These are phyloP conservation scores for Pediacus dermestoides DNA, from an alignment of 2,888 invertebrate species.

Conservation along the genomic window DNA sequence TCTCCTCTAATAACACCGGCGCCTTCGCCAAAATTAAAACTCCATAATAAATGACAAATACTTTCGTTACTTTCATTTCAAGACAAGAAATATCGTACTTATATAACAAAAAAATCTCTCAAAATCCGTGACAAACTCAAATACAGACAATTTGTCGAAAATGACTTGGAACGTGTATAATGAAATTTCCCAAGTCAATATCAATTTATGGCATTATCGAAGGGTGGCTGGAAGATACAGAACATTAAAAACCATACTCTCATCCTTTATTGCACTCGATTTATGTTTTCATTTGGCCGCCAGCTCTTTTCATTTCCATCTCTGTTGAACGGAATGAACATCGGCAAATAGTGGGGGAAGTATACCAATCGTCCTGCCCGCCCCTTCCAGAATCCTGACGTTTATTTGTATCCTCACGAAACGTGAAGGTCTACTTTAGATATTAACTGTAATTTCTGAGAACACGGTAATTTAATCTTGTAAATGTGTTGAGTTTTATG, in stretches of 20 bases:
- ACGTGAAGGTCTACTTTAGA: constrained; percentile 17
- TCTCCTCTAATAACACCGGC: too few species aligned
- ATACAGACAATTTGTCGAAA: too few species aligned
- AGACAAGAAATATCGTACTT: too few species aligned
- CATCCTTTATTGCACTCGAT: constrained; percentile 9
- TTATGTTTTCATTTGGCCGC: constrained; percentile 3
- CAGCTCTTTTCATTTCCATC: constrained; percentile 2
- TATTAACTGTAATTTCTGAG: constrained; percentile 28
- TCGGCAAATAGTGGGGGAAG: background rate
- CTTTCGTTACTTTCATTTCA: too few species aligned
- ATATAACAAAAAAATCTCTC: too few species aligned
- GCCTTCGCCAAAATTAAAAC: too few species aligned
- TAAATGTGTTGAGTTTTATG: constrained; percentile 14
- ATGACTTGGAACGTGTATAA: too few species aligned
- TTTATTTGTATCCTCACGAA: constrained; percentile 14
- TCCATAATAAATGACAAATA: too few species aligned
- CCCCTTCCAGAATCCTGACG: constrained; percentile 10
- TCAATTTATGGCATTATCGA: too few species aligned
- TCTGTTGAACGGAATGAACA: constrained; percentile 8
- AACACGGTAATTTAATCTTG: constrained; percentile 27
- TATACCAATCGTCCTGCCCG: constrained; percentile 9
- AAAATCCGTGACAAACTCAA: too few species aligned
- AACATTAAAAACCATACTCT: constrained; percentile 12
- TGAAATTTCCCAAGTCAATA: too few species aligned
- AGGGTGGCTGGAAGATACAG: constrained; percentile 4